Base-by-base conservation (phyloP, 2,797 vertebrate genomes). In the Bucorvus abyssinicus region DNA sequence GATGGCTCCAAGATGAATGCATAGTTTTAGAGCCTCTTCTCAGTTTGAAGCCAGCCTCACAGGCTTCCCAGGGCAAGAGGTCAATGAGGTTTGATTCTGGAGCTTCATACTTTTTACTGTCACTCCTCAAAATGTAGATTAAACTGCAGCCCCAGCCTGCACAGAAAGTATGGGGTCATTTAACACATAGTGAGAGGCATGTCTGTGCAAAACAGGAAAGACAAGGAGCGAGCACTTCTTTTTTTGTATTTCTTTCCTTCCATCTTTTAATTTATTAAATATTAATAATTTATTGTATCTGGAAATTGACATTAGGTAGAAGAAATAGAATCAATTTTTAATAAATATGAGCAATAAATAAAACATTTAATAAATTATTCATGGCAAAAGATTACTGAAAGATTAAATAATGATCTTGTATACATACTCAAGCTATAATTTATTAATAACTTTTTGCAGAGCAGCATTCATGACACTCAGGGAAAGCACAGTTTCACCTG, bases 281-380 rank as follows among this genome's bases (percentile, higher is more conserved):
- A 92, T 97, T 91, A 91, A 97, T 96, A 90, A 94, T 95, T 95
- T 80, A 92, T 87, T 87, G 55, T 69, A 87, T 77, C 74, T 94
- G 61, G 57, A 94, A 93, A 93, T 81, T 87, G 74, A 96, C 90
- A 79, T 92, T 95, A 95, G 95, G 90, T 94, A 97, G 97, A 96
- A 97, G 95, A 97, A 97, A 97, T 94, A 97, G 90, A 95, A 98
- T 98, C 89, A 97, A 98, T 98, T 97, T 98, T 98, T 98, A 98
- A 98, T 98, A 98, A 97, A 97, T 97, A 97, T 95, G 95, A 97
- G 92, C 92, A 85, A 97, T 97, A 98, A 98, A 98, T 97, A 96
- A 98, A 98, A 98, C 97, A 98, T 98, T 97, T 97, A 97, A 96
- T 98, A 96, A 98, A 98, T 98, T 96, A 98, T 98, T 87, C 95